A percentile compares a stretch with the other conserved stretches of the same genome.
These are phyloP conservation scores for Trachelus tabidus DNA, from an alignment of 2,888 invertebrate genomes.

Conservation along the genomic window DNA sequence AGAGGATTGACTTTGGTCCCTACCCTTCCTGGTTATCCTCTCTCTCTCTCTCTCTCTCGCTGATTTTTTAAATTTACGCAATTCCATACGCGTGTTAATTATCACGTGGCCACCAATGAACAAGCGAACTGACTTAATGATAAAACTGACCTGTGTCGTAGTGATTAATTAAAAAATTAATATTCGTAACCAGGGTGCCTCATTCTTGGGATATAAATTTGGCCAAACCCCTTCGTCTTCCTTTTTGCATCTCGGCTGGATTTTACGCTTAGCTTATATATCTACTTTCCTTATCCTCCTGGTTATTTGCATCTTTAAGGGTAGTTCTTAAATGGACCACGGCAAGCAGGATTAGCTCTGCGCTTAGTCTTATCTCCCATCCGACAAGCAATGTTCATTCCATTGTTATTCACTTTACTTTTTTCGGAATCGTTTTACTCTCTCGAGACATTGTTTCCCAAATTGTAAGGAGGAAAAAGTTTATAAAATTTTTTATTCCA, in stretches of 20 bases:
- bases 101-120: neutral
- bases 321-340: neutral
- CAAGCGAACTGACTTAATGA: neutral
- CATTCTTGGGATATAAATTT: neutral
- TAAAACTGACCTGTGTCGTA: neutral
- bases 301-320: neutral
- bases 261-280: neutral
- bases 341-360: neutral
- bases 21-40: neutral
- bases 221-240: neutral
- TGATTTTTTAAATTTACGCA: neutral
- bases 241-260: neutral
- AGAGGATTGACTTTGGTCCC: constrained; percentile 47
- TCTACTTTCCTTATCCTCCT: neutral
- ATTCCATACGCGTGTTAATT: neutral
- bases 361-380: neutral
- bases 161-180: neutral
- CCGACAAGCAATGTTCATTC: neutral
- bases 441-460: no score
- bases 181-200: neutral
- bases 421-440: neutral
- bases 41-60: neutral
- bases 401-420: neutral
- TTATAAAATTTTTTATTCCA: no score
- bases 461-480: no score